phyloP scores from a whole-genome alignment of 1,140 invertebrate genomes.

The Scaptomyza pallida region DNA sequence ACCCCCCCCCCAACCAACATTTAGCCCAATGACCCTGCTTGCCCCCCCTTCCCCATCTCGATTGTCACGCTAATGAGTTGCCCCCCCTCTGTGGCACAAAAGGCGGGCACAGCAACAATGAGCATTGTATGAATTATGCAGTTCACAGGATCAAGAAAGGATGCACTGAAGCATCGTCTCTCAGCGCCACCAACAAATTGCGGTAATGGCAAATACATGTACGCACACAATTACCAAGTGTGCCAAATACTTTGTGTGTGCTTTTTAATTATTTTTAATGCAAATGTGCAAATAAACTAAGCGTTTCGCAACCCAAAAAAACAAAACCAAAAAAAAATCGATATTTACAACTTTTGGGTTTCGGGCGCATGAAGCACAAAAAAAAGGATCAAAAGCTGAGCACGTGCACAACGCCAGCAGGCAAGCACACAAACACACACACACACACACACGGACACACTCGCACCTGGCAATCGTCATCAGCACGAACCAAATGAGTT shows the following conservation, averaged over 20 bases:
- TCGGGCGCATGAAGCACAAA: too few relatives aligned
- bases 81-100: constrained; percentile 55
- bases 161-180: constrained; percentile 58
- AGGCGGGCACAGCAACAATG: constrained; percentile 36
- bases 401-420: constrained; percentile 62
- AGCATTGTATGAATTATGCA: constrained; percentile 67
- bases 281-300: constrained; percentile 54
- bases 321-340: constrained; percentile 53
- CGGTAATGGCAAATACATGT: constrained; percentile 58
- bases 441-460: constrained; percentile 1
- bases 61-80: constrained; percentile 72
- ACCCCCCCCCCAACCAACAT: background rate
- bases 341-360: constrained; percentile 60
- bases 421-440: constrained; percentile 27
- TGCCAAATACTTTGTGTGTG: constrained; percentile 29
- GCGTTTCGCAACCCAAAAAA: constrained; percentile 9
- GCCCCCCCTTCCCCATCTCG: background rate
- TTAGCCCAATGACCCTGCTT: constrained; percentile 13
- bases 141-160: constrained; percentile 37
- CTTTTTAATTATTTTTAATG: constrained; percentile 56
- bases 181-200: constrained; percentile 49
- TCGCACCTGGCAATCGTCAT: constrained; percentile 3
- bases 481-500: constrained; percentile 14
- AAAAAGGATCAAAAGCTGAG: constrained; percentile 72
- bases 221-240: constrained; percentile 12